A percentile compares a stretch with the other conserved stretches of the same genome.
phyloP scores from a whole-genome alignment of 1,140 invertebrate genomes.

The Drosophila ohnishii region DNA sequence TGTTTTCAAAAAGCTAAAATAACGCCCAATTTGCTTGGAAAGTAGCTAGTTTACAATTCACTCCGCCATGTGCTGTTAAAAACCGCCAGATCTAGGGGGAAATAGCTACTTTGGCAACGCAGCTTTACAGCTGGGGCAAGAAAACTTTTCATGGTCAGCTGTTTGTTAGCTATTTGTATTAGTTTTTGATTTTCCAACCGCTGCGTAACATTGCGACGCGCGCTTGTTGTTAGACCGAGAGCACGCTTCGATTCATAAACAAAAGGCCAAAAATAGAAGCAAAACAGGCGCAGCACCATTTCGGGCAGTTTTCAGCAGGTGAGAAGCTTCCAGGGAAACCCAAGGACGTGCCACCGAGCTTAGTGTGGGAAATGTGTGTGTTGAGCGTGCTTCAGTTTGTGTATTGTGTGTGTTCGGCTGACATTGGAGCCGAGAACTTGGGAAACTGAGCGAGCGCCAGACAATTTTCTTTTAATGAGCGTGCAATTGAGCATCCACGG shows the following conservation, averaged over 20 bases:
- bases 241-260: slow-evolving; percentile 53
- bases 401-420: slow-evolving; percentile 23
- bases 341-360: slow-evolving; percentile 53
- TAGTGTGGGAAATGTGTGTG: slow-evolving; percentile 16
- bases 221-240: slow-evolving; percentile 14
- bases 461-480: slow-evolving; percentile 40
- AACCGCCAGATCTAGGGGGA: too few relatives aligned
- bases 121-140: neutral
- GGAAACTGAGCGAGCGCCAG: slow-evolving; percentile 6
- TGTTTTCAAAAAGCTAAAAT: too few relatives aligned
- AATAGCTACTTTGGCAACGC: too few relatives aligned
- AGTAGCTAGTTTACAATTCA: too few relatives aligned
- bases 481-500: slow-evolving; percentile 58
- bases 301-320: slow-evolving; percentile 53
- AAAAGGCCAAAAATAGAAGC: slow-evolving; percentile 72
- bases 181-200: slow-evolving; percentile 64
- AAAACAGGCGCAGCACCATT: slow-evolving; percentile 45
- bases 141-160: slow-evolving; percentile 27
- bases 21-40: too few relatives aligned
- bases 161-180: slow-evolving; percentile 49
- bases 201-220: slow-evolving; percentile 47
- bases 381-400: slow-evolving; percentile 10
- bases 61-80: too few relatives aligned
- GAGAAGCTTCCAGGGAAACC: slow-evolving; percentile 50
- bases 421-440: slow-evolving; percentile 40